A percentile compares a stretch with the other conserved stretches of the same genome.
Conservation (phyloP, 2,113 vertebrate genomes). For the Nesoenas mayeri region DNA sequence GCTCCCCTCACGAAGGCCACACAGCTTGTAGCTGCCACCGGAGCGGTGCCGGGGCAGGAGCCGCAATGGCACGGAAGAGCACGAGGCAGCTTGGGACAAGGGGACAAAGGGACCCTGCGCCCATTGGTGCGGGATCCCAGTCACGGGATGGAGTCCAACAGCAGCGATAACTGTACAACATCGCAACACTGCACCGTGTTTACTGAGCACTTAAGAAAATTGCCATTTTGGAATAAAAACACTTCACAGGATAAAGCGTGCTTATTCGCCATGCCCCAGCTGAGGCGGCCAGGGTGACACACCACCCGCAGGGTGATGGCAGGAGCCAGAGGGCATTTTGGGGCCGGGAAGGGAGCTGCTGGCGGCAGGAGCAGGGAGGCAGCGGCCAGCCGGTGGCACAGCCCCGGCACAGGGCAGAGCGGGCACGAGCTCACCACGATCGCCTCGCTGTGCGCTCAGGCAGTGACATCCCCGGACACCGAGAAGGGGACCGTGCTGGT, state of each 20-base stretch:
- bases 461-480: too few relatives aligned
- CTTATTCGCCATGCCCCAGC: not conserved
- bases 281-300: not conserved
- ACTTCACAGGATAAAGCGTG: not conserved
- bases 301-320: not conserved
- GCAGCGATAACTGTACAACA: not conserved
- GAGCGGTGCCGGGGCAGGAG: not conserved
- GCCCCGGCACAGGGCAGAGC: not conserved
- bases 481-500: too few relatives aligned
- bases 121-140: not conserved
- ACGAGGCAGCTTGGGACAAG: not conserved
- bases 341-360: not conserved
- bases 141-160: not conserved
- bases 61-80: not conserved
- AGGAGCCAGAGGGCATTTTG: not conserved
- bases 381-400: fast-evolving
- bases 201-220: not conserved
- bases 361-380: not conserved
- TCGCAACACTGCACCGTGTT: not conserved
- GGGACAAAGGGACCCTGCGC: not conserved
- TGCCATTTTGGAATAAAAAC: not conserved
- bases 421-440: fast-evolving
- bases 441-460: fast-evolving
- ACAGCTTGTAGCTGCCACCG: not conserved
- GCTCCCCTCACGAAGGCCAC: not conserved